Percentiles rank a stretch among this genome's conserved stretches.
These are phyloP conservation scores for Dicerorhinus sumatrensis DNA, from an alignment of 2,113 vertebrate genomes.

Conservation along the genomic window DNA sequence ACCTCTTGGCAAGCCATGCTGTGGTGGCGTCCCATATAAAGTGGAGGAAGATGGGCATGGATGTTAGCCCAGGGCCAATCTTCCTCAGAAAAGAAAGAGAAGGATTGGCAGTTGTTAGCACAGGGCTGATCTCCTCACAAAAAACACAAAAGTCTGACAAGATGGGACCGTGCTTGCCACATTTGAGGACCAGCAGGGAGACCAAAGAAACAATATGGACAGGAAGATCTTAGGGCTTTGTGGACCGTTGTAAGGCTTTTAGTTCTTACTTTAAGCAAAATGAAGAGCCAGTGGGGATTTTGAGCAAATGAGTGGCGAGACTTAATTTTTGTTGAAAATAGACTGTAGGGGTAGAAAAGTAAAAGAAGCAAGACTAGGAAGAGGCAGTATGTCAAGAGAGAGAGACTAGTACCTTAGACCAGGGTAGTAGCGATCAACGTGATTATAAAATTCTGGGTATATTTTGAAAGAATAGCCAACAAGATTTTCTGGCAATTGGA, in stretches of 20 bases:
- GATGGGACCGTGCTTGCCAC: not conserved
- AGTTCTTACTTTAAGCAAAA: not conserved
- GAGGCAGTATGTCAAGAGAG: not conserved
- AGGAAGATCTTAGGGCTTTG: not conserved
- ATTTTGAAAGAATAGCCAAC: not conserved
- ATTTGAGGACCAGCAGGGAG: not conserved
- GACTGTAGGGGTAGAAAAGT: not conserved
- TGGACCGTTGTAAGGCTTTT: not conserved
- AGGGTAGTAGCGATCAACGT: not conserved
- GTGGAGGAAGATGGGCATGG: no score
- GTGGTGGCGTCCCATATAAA: no score
- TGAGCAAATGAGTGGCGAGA: not conserved
- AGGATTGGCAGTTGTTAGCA: no score
- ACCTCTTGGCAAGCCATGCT: no score
- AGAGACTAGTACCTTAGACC: not conserved
- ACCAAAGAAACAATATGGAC: not conserved
- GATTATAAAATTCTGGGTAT: not conserved
- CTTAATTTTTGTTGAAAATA: not conserved
- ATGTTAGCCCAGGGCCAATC: no score
- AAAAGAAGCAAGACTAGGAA: not conserved
- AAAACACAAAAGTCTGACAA: no score
- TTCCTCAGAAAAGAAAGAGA: no score
- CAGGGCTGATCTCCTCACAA: no score
- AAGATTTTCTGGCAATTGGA: not conserved
- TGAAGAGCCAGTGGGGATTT: not conserved